These are phyloP conservation scores for Pontoporia blainvillei DNA, from an alignment of 2,113 vertebrate genomes.

Conservation along the genomic window DNA sequence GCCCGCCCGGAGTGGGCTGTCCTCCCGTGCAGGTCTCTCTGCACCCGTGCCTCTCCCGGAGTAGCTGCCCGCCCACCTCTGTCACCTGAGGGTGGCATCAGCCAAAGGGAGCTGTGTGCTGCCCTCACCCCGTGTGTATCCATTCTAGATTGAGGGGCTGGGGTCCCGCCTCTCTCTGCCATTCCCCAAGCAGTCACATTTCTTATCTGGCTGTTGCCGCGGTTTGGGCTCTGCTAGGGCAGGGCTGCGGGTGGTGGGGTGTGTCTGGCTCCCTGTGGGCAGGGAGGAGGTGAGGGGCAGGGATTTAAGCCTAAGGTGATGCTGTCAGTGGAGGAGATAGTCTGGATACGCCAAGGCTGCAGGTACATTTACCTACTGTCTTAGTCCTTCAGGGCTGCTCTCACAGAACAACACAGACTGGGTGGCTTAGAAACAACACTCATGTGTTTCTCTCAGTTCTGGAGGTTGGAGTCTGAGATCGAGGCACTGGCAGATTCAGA, in stretches of 20 bases:
- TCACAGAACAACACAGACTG: fast-evolving
- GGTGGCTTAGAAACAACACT: fast-evolving
- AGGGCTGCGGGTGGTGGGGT: background rate
- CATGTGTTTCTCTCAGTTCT: fast-evolving
- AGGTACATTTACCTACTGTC: fast-evolving
- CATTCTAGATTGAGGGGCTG: conserved; percentile 42
- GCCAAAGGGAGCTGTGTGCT: conserved; percentile 64
- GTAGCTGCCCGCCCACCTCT: background rate
- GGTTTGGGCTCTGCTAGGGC: background rate
- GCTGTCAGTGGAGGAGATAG: fast-evolving
- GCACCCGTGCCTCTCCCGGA: background rate
- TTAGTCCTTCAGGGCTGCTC: fast-evolving
- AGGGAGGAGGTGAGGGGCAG: background rate
- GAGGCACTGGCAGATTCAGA: background rate
- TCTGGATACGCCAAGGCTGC: fast-evolving
- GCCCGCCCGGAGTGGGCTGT: background rate
- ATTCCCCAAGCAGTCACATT: background rate
- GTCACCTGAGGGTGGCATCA: conserved; percentile 53
- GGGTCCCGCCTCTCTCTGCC: background rate
- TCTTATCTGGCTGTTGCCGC: background rate
- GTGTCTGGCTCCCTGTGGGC: background rate
- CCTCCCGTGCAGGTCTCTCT: background rate
- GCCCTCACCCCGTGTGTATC: conserved; percentile 29
- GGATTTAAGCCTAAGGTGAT: background rate
- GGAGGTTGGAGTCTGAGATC: background rate